Base-by-base conservation (phyloP, 2,113 vertebrate species). In the Phalacrocorax pelagicus region DNA sequence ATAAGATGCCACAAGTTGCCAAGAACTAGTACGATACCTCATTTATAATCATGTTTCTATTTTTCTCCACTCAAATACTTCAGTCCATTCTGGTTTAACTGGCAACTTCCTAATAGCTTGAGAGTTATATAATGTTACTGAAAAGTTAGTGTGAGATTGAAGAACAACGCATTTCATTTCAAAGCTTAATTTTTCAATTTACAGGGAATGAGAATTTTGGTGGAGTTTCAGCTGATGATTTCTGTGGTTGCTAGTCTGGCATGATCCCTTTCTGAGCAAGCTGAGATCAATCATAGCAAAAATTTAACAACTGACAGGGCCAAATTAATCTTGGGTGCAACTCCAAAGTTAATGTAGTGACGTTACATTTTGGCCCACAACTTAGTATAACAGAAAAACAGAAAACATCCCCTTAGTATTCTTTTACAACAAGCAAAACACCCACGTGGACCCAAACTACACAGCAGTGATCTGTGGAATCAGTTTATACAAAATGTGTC, bases 181-280 rank as follows among this genome's bases (percentile, higher is more conserved):
- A 96, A 95, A 97, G 81, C 61, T 87, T 80, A 63, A 85, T 96
- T 94, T 94, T 92, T 95, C 83, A 90, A 82, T 95, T 97, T 89
- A 87, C 54, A 88, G 54, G 89, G 84, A 92, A 94, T 82, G 9
- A 82, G 73, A 91, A 88, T 89, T 88, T 85, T 55, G 66, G 87
- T 90, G 74, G 91, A 87, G 46, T 86, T 96, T 94, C 91, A 94
- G 0, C 74, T 88, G 94, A 82, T 95, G 86, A 95, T 91, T 95
- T 93, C 72, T 96, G 94, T 83, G 95, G 92, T 95, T 90, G 49
- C 78, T 85, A 72, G 61, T 92, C 78, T 95, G 94, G 89, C 91
- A 80, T 66, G 58, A 63, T 58, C 42, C 67, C 42, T 63, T 94
- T 96, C 79, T 66, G 20, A 90, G 81, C 49, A 95, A 96, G 78